Evolutionary conservation across 2,797 vertebrate genomes (phyloP), one percentile per base, ranked within the genome.

Genomic region (Hafferia zeledoni): DNA sequence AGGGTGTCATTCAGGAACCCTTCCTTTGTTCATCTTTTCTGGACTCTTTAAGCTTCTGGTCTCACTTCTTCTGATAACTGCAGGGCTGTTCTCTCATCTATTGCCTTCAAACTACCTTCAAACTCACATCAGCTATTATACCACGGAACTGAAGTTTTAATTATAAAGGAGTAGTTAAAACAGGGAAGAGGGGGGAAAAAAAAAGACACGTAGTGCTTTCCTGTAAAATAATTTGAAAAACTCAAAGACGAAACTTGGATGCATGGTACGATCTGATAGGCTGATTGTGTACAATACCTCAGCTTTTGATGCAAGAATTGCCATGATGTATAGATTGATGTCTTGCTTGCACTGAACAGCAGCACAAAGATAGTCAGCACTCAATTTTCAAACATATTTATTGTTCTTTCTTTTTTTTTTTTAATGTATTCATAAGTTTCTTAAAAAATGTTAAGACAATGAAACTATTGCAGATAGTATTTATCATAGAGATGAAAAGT

Each of bases 361-460:
- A 5, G 60, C 49, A 93, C 61, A 86, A 63, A 76, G 65, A 69
- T 20, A 84, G 49, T 61, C 74, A 93, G 79, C 49, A 83, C 39
- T 89, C 79, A 56, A 53, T 85, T 94, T 96, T 96, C 80, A 95
- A 90, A 94, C 55, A 75, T n/a, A n/a, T 85, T 61, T 5, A 4
- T 19, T 79, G 10, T 33, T 87, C 11, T 82, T 87, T 84, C 55
- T 63, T 75, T 52, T 46, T 79, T 87, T 56, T 63, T 75, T 52
- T 46, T 44, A 4, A n/a, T 4, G 0, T 57, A 82, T 68, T 84
- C 27, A 76, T 46, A 19, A 16, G 23, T 76, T 90, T 82, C 31
- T 37, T 82, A 39, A 90, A 78, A 93, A 63, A 39, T 5, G 4
- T 57, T 63, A 60, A 83, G 49, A 49, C 61, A 81, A 59, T 25